These are phyloP conservation scores for Eurypyga helias DNA, from an alignment of 2,113 vertebrate genomes.

Conservation along the genomic window DNA sequence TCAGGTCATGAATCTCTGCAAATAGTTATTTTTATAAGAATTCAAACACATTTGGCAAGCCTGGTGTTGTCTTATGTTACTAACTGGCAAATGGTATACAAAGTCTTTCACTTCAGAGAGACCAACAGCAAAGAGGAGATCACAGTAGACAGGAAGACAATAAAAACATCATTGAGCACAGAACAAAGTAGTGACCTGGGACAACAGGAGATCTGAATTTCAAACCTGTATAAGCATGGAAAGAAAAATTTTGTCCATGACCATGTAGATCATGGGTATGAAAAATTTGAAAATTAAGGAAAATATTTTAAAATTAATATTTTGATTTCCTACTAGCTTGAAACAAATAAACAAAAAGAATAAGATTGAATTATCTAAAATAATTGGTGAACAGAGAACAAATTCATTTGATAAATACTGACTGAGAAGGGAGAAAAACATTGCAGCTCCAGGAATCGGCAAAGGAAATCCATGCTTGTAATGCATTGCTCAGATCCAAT, in stretches of 20 bases:
- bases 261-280: background rate
- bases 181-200: background rate
- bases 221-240: background rate
- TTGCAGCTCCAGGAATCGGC: background rate
- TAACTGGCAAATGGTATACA: background rate
- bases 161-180: background rate
- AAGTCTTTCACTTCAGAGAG: background rate
- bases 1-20: background rate
- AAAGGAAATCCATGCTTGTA: background rate
- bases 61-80: background rate
- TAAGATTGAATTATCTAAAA: background rate
- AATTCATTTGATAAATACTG: background rate
- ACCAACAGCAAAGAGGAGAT: constrained; percentile 6
- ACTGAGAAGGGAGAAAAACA: background rate
- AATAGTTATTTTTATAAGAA: constrained; percentile 14
- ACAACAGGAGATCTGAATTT: background rate
- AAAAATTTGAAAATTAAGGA: background rate
- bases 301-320: background rate
- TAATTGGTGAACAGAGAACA: background rate
- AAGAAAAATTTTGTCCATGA: background rate
- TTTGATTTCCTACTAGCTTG: background rate
- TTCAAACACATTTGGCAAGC: background rate
- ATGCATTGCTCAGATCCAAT: background rate
- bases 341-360: background rate
- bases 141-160: background rate